Evolutionary conservation across 2,888 invertebrate genomes (phyloP), one percentile per base, ranked within the genome.

Genomic region (Gymnoscelis rufifasciata): DNA sequence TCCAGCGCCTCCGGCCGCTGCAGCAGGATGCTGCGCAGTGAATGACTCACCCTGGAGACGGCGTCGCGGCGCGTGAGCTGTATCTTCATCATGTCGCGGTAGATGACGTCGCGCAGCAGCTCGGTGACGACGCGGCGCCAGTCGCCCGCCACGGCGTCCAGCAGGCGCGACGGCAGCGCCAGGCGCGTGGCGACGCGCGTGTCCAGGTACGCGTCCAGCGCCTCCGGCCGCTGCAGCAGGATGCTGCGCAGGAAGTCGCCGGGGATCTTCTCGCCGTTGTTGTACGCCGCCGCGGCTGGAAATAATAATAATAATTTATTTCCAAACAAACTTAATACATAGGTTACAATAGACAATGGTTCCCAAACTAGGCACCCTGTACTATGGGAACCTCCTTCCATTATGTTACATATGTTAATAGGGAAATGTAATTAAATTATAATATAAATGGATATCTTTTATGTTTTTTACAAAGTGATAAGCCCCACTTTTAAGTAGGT

Each of bases 231-330:
- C 13, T 75, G 55, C 0, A 78, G 51, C 2, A 86, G 60, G 1
- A 81, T 62, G 0, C 39, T 66, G 19, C 58, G 62, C 0, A 86
- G 56, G 38, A 87, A 72, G 3, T 70, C 68, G 45, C 74, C 80
- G 0, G 70, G 67, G 15, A 59, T 5, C 7, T n/a, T 14, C 35
- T 43, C 47, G 7, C 29, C 24, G 3, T 26, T 15, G 4, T 10
- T 14, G 49, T 38, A 50, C 19, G 44, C 38, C 4, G 29, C 28
- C 0, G 44, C 44, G 2, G 41, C 49, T 49, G 38, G n/a, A 30
- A 30, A 15, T 1, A 14, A 1, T 1, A 33, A n/a, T 5, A 5
- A 19, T 19, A 2, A 19, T 19, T 19, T 19, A 19, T 19, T 19
- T n/a, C n/a, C n/a, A 19, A 19, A 19, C 5, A 19, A 19, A 3